A percentile compares a stretch with the other conserved stretches of the same genome.
Evolutionary conservation across 2,113 vertebrate genomes (phyloP).

Genomic region (Lophotis ruficrista): DNA sequence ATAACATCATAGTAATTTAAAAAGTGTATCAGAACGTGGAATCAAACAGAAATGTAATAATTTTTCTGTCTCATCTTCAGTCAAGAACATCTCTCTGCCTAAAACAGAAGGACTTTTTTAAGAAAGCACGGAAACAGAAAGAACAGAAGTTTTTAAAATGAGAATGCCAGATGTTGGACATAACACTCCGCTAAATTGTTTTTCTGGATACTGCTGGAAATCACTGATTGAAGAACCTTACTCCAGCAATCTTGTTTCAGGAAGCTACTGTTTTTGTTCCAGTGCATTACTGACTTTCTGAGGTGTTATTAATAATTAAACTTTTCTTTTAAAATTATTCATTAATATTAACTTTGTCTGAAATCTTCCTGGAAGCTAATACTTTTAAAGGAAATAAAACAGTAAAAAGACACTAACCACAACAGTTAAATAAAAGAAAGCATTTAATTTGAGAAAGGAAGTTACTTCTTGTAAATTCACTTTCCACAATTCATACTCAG

Average conservation of each 20-base stretch:
- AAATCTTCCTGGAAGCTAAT: constrained; percentile 46
- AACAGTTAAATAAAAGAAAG: constrained; percentile 33
- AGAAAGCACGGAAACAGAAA: background rate
- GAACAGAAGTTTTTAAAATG: background rate
- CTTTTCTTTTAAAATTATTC: constrained; percentile 30
- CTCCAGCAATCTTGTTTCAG: constrained; percentile 9
- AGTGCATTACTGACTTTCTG: constrained; percentile 16
- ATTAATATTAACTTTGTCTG: constrained; percentile 58
- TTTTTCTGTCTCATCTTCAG: background rate
- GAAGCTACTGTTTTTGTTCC: background rate
- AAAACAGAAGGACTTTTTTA: background rate
- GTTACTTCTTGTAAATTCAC: constrained; percentile 15
- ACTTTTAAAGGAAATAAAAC: constrained; percentile 39
- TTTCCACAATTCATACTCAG: background rate
- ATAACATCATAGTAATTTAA: constrained; percentile 1
- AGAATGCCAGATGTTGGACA: background rate
- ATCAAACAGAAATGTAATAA: background rate
- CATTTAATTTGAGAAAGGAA: constrained; percentile 20
- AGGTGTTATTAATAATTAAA: constrained; percentile 56
- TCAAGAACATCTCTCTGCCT: background rate
- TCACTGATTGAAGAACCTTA: background rate
- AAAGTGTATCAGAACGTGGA: background rate
- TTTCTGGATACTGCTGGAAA: constrained; percentile 9
- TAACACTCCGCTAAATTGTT: background rate
- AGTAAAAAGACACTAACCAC: background rate